Evolutionary conservation across 1,140 invertebrate genomes (phyloP).

Genomic region (Lutraria rhynchaena): DNA sequence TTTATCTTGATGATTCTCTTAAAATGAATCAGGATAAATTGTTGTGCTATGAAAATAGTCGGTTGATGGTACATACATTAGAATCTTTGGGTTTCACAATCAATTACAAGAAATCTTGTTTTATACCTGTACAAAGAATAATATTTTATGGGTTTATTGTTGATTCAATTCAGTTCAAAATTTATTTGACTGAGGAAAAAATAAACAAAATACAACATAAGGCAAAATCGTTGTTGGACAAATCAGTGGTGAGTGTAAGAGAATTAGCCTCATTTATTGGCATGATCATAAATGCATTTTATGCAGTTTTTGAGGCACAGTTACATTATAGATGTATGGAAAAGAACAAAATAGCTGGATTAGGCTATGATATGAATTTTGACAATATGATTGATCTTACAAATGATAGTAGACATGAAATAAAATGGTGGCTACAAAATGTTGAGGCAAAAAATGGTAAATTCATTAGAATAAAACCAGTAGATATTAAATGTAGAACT

Average conservation of each 20-base stretch:
- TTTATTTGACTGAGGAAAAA: too few species aligned
- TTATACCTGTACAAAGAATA: too few species aligned
- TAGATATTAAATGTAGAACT: background rate
- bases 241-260: background rate
- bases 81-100: too few species aligned
- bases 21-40: background rate
- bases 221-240: too few species aligned
- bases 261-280: conserved; percentile 34
- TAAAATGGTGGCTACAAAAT: conserved; percentile 10
- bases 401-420: background rate
- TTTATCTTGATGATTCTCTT: conserved; percentile 42
- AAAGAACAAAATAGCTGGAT: conserved; percentile 2
- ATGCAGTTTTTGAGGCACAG: conserved; percentile 6
- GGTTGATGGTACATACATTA: too few species aligned
- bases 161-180: too few species aligned
- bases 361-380: conserved; percentile 7
- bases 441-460: conserved; percentile 1
- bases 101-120: too few species aligned
- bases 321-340: conserved; percentile 3
- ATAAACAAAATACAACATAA: too few species aligned
- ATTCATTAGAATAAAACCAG: background rate
- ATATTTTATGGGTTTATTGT: too few species aligned
- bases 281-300: conserved; percentile 28
- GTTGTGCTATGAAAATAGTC: background rate
- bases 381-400: background rate